Percentiles rank a stretch among this genome's conserved stretches.
Conservation (phyloP, 1,140 invertebrate species). For the Caenorhabditis elegans region WBcel235 BX284604.4:7864001-7864500, state of each 20-base stretch:
- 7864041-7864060: background rate
- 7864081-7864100: slow-evolving; percentile 22
- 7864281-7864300: no score
- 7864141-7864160: background rate
- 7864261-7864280: no score
- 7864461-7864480: background rate
- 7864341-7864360: no score
- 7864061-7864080: slow-evolving; percentile 22
- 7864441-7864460: background rate
- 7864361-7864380: no score
- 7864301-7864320: no score
- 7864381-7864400: background rate
- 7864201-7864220: background rate
- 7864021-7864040: slow-evolving; percentile 18
- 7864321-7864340: no score
- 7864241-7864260: background rate
- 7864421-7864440: background rate
- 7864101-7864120: background rate
- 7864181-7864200: background rate
- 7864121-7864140: background rate
- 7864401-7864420: no score
- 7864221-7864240: background rate
- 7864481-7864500: background rate
- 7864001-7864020: slow-evolving; percentile 27
- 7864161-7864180: slow-evolving; percentile 18